Evolutionary conservation across 2,888 invertebrate species (phyloP).

Genomic region (Ormyrus labotus): DNA sequence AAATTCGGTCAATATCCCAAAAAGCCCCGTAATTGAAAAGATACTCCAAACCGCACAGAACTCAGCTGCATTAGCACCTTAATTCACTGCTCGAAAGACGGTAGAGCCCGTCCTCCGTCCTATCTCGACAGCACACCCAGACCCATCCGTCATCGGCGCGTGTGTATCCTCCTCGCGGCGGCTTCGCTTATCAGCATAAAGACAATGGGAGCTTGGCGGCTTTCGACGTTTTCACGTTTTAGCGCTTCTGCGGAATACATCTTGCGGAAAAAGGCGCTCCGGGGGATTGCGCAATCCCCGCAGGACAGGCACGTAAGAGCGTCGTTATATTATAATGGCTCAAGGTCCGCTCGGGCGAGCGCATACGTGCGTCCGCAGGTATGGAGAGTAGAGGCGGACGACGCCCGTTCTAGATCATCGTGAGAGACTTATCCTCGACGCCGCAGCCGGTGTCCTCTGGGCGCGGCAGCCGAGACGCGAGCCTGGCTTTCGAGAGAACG

Average conservation of each 20-base stretch:
- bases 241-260: slow-evolving; percentile 2
- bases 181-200: neutral
- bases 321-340: slow-evolving; percentile 61
- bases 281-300: slow-evolving; percentile 59
- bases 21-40: too few relatives aligned
- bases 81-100: too few relatives aligned
- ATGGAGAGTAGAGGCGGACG: slow-evolving; percentile 15
- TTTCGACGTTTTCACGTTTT: slow-evolving; percentile 45
- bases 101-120: too few relatives aligned
- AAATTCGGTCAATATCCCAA: too few relatives aligned
- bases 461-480: slow-evolving; percentile 57
- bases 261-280: neutral
- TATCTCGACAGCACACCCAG: too few relatives aligned
- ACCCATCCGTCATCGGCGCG: too few relatives aligned
- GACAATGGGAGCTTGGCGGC: slow-evolving; percentile 13
- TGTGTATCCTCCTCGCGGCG: neutral
- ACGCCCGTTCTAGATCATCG: slow-evolving; percentile 70
- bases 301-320: slow-evolving; percentile 59
- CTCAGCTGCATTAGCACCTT: too few relatives aligned
- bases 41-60: too few relatives aligned
- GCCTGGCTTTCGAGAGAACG: neutral
- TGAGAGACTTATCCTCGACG: slow-evolving; percentile 68
- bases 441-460: slow-evolving; percentile 61
- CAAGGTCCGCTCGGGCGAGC: slow-evolving; percentile 64
- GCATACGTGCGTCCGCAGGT: neutral